Evolutionary conservation across 2,113 vertebrate species (phyloP), one percentile per base, ranked within the genome.

Genomic region (Lichenostomus cassidix): DNA sequence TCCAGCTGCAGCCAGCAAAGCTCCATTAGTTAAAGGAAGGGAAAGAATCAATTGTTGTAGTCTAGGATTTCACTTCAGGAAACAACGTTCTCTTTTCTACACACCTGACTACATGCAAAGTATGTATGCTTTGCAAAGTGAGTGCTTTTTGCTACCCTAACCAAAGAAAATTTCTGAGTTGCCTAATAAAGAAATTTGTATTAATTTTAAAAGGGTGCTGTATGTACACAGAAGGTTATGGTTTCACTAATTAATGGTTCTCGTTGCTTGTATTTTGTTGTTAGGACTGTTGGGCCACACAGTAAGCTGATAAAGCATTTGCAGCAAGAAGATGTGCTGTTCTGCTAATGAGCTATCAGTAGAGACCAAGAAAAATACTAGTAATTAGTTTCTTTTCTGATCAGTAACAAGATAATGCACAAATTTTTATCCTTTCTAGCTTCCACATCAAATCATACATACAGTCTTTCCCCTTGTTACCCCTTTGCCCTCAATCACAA

Each of bases 1-100:
- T 97, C 91, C 84, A 94, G 53, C 69, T 92, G 55, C 67, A 97
- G 84, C 58, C 42, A 67, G 89, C 50, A 81, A 92, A 96, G 69
- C 62, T 94, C 92, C 65, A 58, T 95, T 95, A 95, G 86, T 67
- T 80, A 96, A 95, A 93, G 64, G 62, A 76, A 74, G 28, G 27
- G 67, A 52, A 65, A 56, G 37, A 93, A 91, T 92, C 82, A 81
- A 62, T 81, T 89, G 49, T 75, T 90, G 47, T 78, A 78, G 53
- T 58, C 42, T 35, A 67, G 33, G 67, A 64, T 91, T 94, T 94
- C 75, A 89, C 70, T 85, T 65, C 25, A 83, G 71, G 64, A 95
- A 96, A 70, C 27, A 78, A 56, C 1, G 12, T 46, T 35, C 8
- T 18, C 31, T 70, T 53, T 15, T 65, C 65, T 53, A 12, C 18